Conservation (phyloP, 2,888 invertebrate species). For the Auanema freiburgensis region DNA sequence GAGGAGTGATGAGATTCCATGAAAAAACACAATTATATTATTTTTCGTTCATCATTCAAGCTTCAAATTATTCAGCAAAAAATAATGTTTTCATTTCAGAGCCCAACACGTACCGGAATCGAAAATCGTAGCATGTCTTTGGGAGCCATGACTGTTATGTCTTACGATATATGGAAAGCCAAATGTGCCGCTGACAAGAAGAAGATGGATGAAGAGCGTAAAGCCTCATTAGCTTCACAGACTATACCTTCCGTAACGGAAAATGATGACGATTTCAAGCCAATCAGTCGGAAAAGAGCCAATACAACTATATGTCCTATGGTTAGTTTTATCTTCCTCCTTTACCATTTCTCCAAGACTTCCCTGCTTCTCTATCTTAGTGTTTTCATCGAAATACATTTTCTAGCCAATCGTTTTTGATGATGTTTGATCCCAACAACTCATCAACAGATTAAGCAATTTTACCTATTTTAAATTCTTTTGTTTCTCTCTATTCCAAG, state of each 20-base stretch:
- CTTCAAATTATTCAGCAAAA: conserved; percentile 4
- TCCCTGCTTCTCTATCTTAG: no score
- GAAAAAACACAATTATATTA: conserved; percentile 4
- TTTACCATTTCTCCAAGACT: neutral
- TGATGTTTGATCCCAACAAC: no score
- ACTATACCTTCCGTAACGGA: conserved; percentile 8
- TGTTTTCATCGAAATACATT: no score
- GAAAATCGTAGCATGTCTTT: conserved; percentile 41
- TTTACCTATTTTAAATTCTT: no score
- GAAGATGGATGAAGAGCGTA: conserved; percentile 29
- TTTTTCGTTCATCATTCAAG: conserved; percentile 10
- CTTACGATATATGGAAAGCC: conserved; percentile 52
- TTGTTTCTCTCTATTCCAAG: no score
- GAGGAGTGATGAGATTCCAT: neutral
- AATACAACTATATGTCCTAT: conserved; percentile 37
- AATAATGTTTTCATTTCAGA: neutral
- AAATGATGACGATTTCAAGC: neutral
- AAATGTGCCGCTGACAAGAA: conserved; percentile 45
- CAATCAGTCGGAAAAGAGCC: conserved; percentile 30
- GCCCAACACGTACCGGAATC: conserved; percentile 19
- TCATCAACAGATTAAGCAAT: no score
- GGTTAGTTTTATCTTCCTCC: conserved; percentile 17
- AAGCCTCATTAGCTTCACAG: neutral
- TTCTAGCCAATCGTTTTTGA: no score
- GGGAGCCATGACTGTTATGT: conserved; percentile 50